Evolutionary conservation across 2,797 vertebrate genomes (phyloP).

Genomic region (Sebastolobus alascanus): DNA sequence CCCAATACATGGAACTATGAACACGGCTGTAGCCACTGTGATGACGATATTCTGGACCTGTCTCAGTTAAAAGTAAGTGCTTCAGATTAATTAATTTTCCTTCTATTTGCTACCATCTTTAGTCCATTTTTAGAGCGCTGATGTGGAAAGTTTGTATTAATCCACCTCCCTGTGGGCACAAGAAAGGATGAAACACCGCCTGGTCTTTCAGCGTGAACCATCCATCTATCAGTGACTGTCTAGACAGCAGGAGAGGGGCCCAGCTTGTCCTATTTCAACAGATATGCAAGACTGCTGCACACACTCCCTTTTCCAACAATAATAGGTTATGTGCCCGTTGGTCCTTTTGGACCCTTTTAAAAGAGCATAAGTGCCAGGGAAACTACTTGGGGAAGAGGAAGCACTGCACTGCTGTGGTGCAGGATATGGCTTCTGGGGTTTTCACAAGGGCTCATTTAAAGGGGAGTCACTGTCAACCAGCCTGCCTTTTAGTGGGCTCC

Average conservation of each 20-base stretch:
- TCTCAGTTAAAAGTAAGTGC: slow-evolving; percentile 89
- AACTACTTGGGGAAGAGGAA: slow-evolving; percentile 77
- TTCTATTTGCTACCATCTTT: slow-evolving; percentile 24
- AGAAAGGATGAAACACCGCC: slow-evolving; percentile 50
- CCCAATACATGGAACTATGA: slow-evolving; percentile 96
- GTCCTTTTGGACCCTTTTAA: slow-evolving; percentile 70
- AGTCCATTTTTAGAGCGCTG: slow-evolving; percentile 27
- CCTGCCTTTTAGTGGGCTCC: slow-evolving; percentile 77
- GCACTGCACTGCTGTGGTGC: slow-evolving; percentile 76
- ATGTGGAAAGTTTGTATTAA: slow-evolving; percentile 45
- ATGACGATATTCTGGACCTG: slow-evolving; percentile 89
- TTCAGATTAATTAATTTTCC: slow-evolving; percentile 41
- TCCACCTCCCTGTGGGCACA: slow-evolving; percentile 22
- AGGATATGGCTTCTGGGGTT: slow-evolving; percentile 87
- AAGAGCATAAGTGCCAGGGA: slow-evolving; percentile 59
- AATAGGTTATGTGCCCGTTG: slow-evolving; percentile 58
- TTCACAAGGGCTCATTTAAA: slow-evolving; percentile 83
- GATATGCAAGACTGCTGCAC: slow-evolving; percentile 58
- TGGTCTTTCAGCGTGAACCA: slow-evolving; percentile 28
- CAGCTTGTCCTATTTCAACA: slow-evolving; percentile 50
- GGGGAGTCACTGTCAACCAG: slow-evolving; percentile 83
- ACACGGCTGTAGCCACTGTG: slow-evolving; percentile 90
- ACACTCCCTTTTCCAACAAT: slow-evolving; percentile 62
- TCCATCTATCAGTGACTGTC: slow-evolving; percentile 55
- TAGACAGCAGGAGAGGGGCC: slow-evolving; percentile 50